phyloP scores from a whole-genome alignment of 2,113 vertebrate species.

The Geococcyx californianus region DNA sequence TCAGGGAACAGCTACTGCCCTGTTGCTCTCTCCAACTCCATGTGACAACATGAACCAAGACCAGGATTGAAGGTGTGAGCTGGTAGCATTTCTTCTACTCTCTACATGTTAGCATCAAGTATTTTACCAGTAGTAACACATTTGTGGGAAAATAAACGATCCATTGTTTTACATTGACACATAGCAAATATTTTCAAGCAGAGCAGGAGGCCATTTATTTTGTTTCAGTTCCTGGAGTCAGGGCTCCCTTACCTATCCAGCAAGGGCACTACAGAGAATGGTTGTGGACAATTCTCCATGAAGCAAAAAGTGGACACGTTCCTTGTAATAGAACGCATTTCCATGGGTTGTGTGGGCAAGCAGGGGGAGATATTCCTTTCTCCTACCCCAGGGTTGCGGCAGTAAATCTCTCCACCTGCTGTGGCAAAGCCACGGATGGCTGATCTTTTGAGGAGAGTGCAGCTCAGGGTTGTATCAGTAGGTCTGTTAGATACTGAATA shows the following conservation, averaged over 20 bases:
- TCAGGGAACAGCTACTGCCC: neutral
- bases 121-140: neutral
- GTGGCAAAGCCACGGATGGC: neutral
- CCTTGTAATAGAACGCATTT: neutral
- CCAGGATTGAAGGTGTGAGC: neutral
- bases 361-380: neutral
- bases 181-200: neutral
- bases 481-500: constrained; percentile 31
- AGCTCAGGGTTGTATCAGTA: neutral
- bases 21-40: neutral
- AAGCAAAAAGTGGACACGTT: rapidly evolving
- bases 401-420: neutral
- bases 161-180: neutral
- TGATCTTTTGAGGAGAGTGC: constrained; percentile 8
- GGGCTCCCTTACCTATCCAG: neutral
- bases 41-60: neutral
- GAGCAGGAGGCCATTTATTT: neutral
- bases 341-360: rapidly evolving
- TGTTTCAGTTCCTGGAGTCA: neutral
- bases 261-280: neutral
- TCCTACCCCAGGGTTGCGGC: neutral
- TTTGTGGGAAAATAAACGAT: neutral
- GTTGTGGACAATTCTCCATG: neutral
- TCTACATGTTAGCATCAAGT: neutral
- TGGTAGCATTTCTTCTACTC: neutral